Conservation (phyloP, 2,113 vertebrate species). For the Channa argus region DNA sequence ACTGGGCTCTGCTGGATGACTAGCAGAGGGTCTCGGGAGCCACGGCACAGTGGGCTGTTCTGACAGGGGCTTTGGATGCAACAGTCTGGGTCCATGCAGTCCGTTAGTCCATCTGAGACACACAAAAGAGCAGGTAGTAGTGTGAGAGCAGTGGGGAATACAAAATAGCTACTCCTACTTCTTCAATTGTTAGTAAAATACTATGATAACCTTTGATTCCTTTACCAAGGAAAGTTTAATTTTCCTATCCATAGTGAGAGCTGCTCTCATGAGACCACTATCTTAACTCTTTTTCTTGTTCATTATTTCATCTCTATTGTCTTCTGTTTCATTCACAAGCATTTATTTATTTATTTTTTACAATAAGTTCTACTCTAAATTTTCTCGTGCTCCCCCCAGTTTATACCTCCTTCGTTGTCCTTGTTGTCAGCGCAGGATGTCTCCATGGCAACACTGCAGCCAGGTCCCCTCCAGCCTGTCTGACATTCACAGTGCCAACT, state of each 20-base stretch:
- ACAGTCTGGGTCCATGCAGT: constrained; percentile 99
- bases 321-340: constrained; percentile 13
- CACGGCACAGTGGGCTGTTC: constrained; percentile 94
- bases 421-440: constrained; percentile 98
- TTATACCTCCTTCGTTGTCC: constrained; percentile 99
- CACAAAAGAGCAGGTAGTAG: background rate
- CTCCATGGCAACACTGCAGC: constrained; percentile 99
- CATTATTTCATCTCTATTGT: constrained; percentile 16
- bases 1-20: constrained; percentile 94
- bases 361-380: background rate
- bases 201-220: constrained; percentile 31
- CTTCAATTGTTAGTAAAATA: constrained; percentile 22
- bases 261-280: constrained; percentile 37
- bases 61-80: constrained; percentile 97
- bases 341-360: background rate
- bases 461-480: constrained; percentile 97
- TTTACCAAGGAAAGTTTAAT: constrained; percentile 18
- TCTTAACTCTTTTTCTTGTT: constrained; percentile 24
- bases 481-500: constrained; percentile 99
- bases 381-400: background rate
- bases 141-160: background rate
- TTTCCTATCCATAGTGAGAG: constrained; percentile 3
- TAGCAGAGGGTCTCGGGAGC: constrained; percentile 94
- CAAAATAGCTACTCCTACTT: background rate
- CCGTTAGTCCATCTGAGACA: constrained; percentile 92